Conservation (phyloP, 1,140 invertebrate genomes). For the Dolichoris vasculosae region DNA sequence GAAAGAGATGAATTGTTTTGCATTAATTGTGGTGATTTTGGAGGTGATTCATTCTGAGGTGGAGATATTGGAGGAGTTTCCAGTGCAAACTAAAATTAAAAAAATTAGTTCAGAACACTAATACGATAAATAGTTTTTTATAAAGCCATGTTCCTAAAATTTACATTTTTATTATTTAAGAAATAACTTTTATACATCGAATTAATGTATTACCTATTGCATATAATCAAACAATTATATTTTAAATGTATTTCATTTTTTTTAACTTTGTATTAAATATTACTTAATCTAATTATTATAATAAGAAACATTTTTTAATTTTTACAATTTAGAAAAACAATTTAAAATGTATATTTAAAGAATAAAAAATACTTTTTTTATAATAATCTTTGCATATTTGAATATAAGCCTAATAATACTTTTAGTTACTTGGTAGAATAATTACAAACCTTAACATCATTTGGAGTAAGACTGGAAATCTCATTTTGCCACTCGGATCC, state of each 20-base stretch:
- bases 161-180: not conserved
- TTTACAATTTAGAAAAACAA: not conserved
- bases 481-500: conserved; percentile 60
- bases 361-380: too few relatives aligned
- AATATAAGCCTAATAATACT: not conserved
- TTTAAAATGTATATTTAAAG: not conserved
- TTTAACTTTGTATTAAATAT: not conserved
- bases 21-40: conserved; percentile 59
- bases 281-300: not conserved
- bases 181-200: too few relatives aligned
- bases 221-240: too few relatives aligned
- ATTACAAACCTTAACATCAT: conserved; percentile 37
- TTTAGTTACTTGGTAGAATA: not conserved
- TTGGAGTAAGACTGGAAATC: not conserved
- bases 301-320: not conserved
- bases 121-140: not conserved
- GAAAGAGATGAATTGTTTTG: conserved; percentile 46
- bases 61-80: conserved; percentile 70
- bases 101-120: not conserved
- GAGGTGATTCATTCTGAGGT: conserved; percentile 60
- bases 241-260: too few relatives aligned
- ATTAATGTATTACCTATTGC: too few relatives aligned
- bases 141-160: too few relatives aligned
- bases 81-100: conserved; percentile 58
- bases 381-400: not conserved